phyloP scores from a whole-genome alignment of 2,113 vertebrate species.

The Cromileptes altivelis region DNA sequence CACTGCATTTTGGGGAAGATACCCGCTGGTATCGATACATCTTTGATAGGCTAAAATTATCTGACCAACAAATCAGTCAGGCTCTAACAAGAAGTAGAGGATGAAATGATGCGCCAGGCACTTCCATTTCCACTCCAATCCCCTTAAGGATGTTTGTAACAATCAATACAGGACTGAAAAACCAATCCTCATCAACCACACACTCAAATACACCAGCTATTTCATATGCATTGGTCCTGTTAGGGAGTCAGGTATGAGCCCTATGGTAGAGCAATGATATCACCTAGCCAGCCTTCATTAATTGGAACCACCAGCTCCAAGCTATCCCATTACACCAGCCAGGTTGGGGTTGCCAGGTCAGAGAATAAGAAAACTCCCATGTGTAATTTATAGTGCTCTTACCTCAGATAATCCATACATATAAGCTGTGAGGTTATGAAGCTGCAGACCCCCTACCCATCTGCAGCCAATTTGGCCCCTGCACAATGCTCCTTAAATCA shows the following conservation, averaged over 20 bases:
- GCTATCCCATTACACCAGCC: slow-evolving; percentile 60
- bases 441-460: slow-evolving; percentile 64
- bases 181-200: slow-evolving; percentile 35
- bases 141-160: background rate
- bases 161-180: slow-evolving; percentile 31
- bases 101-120: background rate
- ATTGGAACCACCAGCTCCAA: slow-evolving; percentile 67
- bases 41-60: too few relatives aligned
- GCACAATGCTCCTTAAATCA: slow-evolving; percentile 76
- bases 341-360: slow-evolving; percentile 64
- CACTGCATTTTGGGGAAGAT: too few relatives aligned
- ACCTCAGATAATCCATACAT: slow-evolving; percentile 75
- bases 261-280: slow-evolving; percentile 45
- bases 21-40: too few relatives aligned
- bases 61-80: too few relatives aligned
- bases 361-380: slow-evolving; percentile 62
- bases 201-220: background rate
- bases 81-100: background rate
- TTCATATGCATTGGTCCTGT: slow-evolving; percentile 22
- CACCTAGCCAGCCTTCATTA: slow-evolving; percentile 50
- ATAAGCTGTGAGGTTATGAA: slow-evolving; percentile 66
- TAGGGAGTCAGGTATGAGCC: slow-evolving; percentile 30
- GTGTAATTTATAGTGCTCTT: slow-evolving; percentile 67
- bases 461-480: slow-evolving; percentile 76
- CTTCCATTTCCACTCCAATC: background rate